Evolutionary conservation across 2,797 vertebrate species (phyloP), one percentile per base, ranked within the genome.

Genomic region (Pseudochirops corinnae): DNA sequence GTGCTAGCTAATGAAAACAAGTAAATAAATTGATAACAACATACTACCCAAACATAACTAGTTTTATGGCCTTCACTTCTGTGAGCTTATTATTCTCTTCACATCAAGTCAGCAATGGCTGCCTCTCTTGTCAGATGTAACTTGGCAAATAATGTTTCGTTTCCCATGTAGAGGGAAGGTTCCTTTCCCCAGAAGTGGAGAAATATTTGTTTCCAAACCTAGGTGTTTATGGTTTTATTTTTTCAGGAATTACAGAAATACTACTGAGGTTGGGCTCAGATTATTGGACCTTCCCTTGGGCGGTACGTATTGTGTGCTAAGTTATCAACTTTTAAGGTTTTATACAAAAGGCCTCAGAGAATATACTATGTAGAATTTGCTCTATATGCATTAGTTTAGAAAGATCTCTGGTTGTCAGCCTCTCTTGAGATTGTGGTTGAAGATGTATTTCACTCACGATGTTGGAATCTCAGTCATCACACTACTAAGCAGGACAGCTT

Each of bases 1-100:
- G 96, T 93, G 1, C n/a, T 29, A 2, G 56, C 95, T 97, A 97
- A 95, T 98, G 97, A 98, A 97, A 96, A 87, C 0, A 0, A 58
- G 62, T 94, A 94, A 95, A 92, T 96, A 97, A 98, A 97, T 97
- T 97, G 95, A 95, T 94, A 96, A 95, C 95, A 90, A 74, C 92
- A 60, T 39, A 55, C 95, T 29, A 56, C 92, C 55, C 93, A 67
- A 56, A 74, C 91, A 2, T n/a, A 3, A 46, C 93, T 93, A 94
- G 90, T 0, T 4, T 92, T 91, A 91, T 50, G 4, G 94, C 31
- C 92, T 0, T 0, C 10, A 52, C 94, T 96, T 95, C 12, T 82
- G 14, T 0, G 56, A 0, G 0, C 0, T 31, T 29, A 5, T 93
- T 97, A 93, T 95, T 93, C 96, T 56, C 93, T 57, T 91, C 18